phyloP scores from a whole-genome alignment of 2,113 vertebrate species.

The Plotosus lineatus region DNA sequence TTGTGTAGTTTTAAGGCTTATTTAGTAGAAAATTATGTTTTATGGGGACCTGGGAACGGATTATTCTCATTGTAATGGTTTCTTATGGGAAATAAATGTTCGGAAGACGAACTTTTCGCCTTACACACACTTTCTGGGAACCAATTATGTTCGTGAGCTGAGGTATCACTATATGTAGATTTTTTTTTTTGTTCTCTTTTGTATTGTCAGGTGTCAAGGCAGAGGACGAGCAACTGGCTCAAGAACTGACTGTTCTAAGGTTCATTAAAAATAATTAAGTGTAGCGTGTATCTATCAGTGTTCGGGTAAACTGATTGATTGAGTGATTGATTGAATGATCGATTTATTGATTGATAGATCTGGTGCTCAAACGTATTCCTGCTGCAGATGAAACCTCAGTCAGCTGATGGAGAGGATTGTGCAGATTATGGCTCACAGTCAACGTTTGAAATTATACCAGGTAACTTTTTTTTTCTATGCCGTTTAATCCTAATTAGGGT shows the following conservation, averaged over 20 bases:
- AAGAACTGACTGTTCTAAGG: conserved; percentile 68
- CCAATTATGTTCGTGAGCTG: too few species aligned
- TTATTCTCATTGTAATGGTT: too few species aligned
- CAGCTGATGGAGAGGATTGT: conserved; percentile 49
- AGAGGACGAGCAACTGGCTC: conserved; percentile 55
- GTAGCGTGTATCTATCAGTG: neutral
- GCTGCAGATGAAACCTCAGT: conserved; percentile 61
- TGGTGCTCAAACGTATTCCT: conserved; percentile 9
- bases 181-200: conserved; percentile 39
- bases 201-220: conserved; percentile 62
- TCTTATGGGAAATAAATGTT: too few species aligned
- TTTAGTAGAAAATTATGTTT: too few species aligned
- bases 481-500: too few species aligned
- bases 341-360: too few species aligned
- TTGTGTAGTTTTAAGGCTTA: too few species aligned
- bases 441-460: conserved; percentile 48
- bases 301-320: neutral
- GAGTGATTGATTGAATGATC: too few species aligned
- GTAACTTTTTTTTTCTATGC: conserved; percentile 47
- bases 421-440: conserved; percentile 57
- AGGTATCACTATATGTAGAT: too few species aligned
- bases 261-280: conserved; percentile 33
- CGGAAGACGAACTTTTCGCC: too few species aligned
- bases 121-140: too few species aligned
- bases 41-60: too few species aligned